Percentiles rank a stretch among this genome's conserved stretches.
phyloP scores from a whole-genome alignment of 2,888 invertebrate species.

The Agrochola circellaris region DNA sequence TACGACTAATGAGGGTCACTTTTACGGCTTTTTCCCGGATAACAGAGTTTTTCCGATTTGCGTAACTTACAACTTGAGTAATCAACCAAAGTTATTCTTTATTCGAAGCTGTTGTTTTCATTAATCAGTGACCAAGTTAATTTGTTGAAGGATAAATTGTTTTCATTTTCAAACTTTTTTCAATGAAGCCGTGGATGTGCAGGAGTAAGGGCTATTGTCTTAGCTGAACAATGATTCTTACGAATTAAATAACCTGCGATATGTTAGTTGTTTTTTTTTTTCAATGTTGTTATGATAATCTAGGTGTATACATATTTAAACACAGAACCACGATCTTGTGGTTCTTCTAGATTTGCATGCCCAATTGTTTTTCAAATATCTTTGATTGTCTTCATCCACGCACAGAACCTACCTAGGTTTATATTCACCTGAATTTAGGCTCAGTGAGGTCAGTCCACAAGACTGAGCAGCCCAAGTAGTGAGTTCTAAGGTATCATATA shows the following conservation, averaged over 20 bases:
- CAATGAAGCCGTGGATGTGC: constrained; percentile 21
- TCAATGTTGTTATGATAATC: neutral
- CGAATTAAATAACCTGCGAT: constrained; percentile 4
- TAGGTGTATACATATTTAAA: neutral
- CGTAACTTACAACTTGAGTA: constrained; percentile 79
- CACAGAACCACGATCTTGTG: neutral
- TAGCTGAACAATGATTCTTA: constrained; percentile 18
- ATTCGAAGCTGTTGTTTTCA: constrained; percentile 68
- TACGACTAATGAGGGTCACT: constrained; percentile 88
- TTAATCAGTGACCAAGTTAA: constrained; percentile 56
- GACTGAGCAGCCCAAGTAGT: neutral
- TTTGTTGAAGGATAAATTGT: constrained; percentile 51
- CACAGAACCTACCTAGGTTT: neutral
- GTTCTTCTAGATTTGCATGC: neutral
- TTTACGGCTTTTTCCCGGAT: constrained; percentile 86
- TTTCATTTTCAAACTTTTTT: constrained; percentile 40
- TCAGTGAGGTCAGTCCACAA: neutral
- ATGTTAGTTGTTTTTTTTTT: neutral
- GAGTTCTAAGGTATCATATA: neutral
- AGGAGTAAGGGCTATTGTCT: constrained; percentile 18
- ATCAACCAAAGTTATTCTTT: constrained; percentile 77
- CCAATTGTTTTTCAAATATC: neutral
- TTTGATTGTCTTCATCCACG: neutral
- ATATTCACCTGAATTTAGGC: neutral
- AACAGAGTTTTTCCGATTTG: constrained; percentile 86